Evolutionary conservation across 1,140 invertebrate genomes (phyloP), one percentile per base, ranked within the genome.

Genomic region (Drosophila athabasca): DNA sequence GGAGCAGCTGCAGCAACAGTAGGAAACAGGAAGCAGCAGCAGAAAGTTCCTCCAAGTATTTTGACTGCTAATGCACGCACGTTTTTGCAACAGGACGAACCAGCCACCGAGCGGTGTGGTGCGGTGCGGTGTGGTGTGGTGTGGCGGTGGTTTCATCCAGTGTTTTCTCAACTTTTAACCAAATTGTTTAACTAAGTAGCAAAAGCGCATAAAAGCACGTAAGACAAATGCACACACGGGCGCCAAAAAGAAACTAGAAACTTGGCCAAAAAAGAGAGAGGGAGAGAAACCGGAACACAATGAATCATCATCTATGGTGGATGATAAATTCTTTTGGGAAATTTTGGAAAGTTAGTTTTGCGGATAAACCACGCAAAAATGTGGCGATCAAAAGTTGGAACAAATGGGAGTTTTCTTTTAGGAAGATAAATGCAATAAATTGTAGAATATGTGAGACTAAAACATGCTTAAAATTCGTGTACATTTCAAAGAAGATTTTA

Each of bases 181-280:
- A 87, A 85, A 87, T 85, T 85, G 78, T 85, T 85, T 87, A 85
- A 87, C 81, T 87, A 87, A 85, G 82, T 87, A 87, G 77, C 61
- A 73, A 87, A 85, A 81, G 73, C 73, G 59, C 62, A 75, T 75
- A 82, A 67, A 75, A 71, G 82, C 78, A 85, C 65, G 78, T 76
- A 71, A 51, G 55, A 57, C 62, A 67, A 66, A 81, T 62, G 50
- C 52, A 76, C 39, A 72, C 53, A 67, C 50, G 26, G 41, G 51
- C 45, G 22, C 19, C n/a, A 49, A 52, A 19, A 26, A 39, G 57
- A 68, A 24, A 51, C 19, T 48, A 57, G 65, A 68, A 69, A 62
- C 60, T 45, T 68, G 53, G 45, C 9, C 41, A 62, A 59, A 65
- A 48, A 7, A 31, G 24, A 24, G 24, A 24, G 24, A 24, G 22